Evolutionary conservation across 2,888 invertebrate species (phyloP), one percentile per base, ranked within the genome.

Genomic region (Lissocephala sabroskyi): DNA sequence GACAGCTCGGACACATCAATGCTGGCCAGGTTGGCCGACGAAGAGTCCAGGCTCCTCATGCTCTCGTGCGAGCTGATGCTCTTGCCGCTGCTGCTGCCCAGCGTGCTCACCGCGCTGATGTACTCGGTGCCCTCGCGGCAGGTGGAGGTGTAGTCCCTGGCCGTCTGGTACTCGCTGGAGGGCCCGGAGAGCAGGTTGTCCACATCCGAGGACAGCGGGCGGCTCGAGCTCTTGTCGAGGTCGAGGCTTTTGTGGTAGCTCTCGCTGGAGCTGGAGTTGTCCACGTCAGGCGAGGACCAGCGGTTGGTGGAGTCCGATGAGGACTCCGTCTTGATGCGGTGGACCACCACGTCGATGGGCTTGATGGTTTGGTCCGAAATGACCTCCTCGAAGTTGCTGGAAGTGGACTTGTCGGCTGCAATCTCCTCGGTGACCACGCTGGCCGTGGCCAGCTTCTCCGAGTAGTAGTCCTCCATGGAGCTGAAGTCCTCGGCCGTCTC

Each of bases 1-100:
- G 96, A 96, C 18, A 92, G 88, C 83, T 97, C 97, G 26, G 96
- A 96, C 29, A 95, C 90, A 85, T 96, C 96, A 57, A 95, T 89
- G 78, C 95, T 95, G 1, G 92, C 95, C 49, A 96, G 87, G 82
- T 95, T 92, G 13, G 94, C 95, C 0, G 95, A 95, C 59, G 93
- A 94, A 0, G 95, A 96, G 78, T 95, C 94, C 35, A 96, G 86
- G 51, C 95, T 95, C 79, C 91, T 94, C 91, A 95, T 93, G 56
- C 95, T 95, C 79, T 94, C 95, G 65, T 93, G 90, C 1, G 95
- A 95, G 79, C 95, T 94, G n/a, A 84, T 81, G 0, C 83, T 81
- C 44, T 80, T 82, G 1, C 83, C 83, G 49, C 83, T 84, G 42
- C 83, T 84, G 40, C 83, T 84, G 2, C 81, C 79, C 52, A 95